Evolutionary conservation across 2,797 vertebrate species (phyloP), one percentile per base, ranked within the genome.

Genomic region (Cuniculus paca): DNA sequence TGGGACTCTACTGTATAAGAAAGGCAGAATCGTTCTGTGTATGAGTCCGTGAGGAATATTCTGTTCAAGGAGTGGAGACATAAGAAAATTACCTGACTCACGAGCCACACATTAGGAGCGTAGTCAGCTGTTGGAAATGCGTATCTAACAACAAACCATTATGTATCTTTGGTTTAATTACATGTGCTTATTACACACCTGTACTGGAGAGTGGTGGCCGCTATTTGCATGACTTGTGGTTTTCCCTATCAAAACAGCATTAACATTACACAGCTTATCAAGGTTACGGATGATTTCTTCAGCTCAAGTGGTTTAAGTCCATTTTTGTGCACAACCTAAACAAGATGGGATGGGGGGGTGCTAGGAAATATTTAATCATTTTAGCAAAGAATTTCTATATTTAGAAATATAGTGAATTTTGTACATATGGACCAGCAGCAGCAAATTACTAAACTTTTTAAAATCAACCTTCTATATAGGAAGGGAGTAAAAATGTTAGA

Each of bases 71-170:
- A 96, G 68, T 95, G 83, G 94, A 97, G 96, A 96, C 96, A 92
- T 89, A 96, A 97, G 98, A 98, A 98, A 97, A 98, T 98, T 97
- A 97, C 96, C 96, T 90, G 97, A 98, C 97, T 97, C 98, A 82
- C 95, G 97, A 98, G 96, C 96, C 97, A 97, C 97, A 96, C 96
- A 98, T 98, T 98, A 98, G 95, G 96, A 97, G 95, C 11, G 91
- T 97, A 97, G 94, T 98, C 98, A 98, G 98, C 98, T 98, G 98
- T 97, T 98, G 96, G 98, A 97, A 98, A 98, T 98, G 97, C 91
- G 81, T 98, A 98, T 97, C 97, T 97, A 98, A 98, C 97, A 98
- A 97, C 98, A 98, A 98, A 98, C 97, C 96, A 98, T 98, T 98
- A 98, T 95, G 96, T 96, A 96, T 97, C 98, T 98, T 97, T 97